These are phyloP conservation scores for Prostheceraeus crozeri DNA, from an alignment of 2,888 invertebrate species.

Conservation along the genomic window DNA sequence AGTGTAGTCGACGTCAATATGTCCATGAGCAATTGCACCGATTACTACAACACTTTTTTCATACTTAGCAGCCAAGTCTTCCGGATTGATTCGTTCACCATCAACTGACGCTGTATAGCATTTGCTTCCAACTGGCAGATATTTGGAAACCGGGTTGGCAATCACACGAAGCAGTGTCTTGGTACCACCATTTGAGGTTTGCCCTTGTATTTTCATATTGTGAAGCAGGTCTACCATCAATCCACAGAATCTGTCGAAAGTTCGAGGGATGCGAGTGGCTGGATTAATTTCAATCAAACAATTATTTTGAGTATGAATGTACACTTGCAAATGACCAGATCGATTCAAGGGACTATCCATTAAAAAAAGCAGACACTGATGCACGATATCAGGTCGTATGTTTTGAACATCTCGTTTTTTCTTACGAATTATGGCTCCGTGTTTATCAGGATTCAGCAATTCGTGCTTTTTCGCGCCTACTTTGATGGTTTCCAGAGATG, in stretches of 20 bases:
- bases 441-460: slow-evolving; percentile 86
- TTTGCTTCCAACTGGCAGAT: slow-evolving; percentile 85
- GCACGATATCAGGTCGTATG: slow-evolving; percentile 89
- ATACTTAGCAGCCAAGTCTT: slow-evolving; percentile 62
- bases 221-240: slow-evolving; percentile 93
- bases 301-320: slow-evolving; percentile 80
- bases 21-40: slow-evolving; percentile 95
- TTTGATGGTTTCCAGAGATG: slow-evolving; percentile 90
- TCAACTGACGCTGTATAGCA: slow-evolving; percentile 75
- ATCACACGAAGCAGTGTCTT: slow-evolving; percentile 60
- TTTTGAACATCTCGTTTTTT: slow-evolving; percentile 72
- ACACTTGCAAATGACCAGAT: slow-evolving; percentile 89
- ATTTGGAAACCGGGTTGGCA: slow-evolving; percentile 86
- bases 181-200: background rate
- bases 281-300: slow-evolving; percentile 90
- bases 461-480: slow-evolving; percentile 71
- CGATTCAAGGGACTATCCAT: slow-evolving; percentile 93
- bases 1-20: slow-evolving; percentile 73
- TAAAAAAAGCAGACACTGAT: slow-evolving; percentile 89
- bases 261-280: slow-evolving; percentile 88
- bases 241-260: slow-evolving; percentile 90
- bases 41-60: slow-evolving; percentile 73
- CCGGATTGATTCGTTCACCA: slow-evolving; percentile 68
- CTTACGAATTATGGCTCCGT: slow-evolving; percentile 72
- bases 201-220: slow-evolving; percentile 79